Evolutionary conservation across 2,113 vertebrate species (phyloP).

Genomic region (Gnathonemus echidnorhynchus): DNA sequence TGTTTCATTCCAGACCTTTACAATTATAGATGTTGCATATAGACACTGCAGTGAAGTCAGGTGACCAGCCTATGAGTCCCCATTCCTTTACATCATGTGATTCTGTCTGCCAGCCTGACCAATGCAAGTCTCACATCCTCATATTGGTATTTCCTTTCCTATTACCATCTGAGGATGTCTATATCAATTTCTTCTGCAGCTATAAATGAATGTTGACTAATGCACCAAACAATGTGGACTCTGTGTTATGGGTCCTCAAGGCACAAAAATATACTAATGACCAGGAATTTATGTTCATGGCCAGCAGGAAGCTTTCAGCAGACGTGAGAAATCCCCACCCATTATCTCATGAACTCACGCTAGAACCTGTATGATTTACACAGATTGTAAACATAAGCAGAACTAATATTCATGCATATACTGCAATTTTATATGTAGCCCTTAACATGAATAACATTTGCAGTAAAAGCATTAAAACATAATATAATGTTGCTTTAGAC

Average conservation of each 20-base stretch:
- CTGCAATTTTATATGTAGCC: not conserved
- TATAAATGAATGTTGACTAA: not conserved
- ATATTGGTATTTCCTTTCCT: not conserved
- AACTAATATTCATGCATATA: not conserved
- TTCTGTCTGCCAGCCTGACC: not conserved
- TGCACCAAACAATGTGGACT: not conserved
- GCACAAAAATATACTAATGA: not conserved
- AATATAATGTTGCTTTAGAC: not conserved
- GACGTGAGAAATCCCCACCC: not conserved
- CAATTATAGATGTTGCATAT: not conserved
- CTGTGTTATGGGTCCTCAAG: not conserved
- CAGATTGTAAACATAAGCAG: not conserved
- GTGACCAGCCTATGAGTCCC: not conserved
- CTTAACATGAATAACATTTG: not conserved
- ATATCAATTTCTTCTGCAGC: not conserved
- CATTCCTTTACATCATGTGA: not conserved
- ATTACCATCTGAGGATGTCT: not conserved
- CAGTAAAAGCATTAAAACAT: not conserved
- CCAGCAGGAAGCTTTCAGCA: not conserved
- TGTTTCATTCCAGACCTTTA: not conserved
- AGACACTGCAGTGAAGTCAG: not conserved
- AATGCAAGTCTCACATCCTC: not conserved
- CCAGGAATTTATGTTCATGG: not conserved
- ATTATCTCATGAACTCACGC: not conserved
- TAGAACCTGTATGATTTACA: not conserved